Evolutionary conservation across 1,140 invertebrate genomes (phyloP).

Genomic region (Heliconius congener): DNA sequence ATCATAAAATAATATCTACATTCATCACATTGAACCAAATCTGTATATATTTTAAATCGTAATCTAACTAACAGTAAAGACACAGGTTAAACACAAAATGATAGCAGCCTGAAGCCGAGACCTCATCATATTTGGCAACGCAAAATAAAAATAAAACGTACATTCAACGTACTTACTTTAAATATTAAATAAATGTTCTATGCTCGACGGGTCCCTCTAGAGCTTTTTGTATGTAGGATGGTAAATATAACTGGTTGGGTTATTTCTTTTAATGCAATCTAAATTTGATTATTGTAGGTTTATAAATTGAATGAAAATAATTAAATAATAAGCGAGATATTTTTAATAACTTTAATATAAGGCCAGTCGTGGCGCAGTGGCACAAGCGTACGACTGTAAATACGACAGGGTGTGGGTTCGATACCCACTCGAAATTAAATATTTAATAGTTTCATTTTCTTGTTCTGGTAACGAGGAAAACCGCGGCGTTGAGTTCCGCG

Average conservation of each 20-base stretch:
- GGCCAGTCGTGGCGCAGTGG: too few species aligned
- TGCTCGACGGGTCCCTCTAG: background rate
- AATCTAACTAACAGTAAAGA: conserved; percentile 10
- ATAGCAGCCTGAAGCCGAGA: background rate
- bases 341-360: too few species aligned
- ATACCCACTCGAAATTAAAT: too few species aligned
- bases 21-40: background rate
- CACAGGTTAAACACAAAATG: background rate
- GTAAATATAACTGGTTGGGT: background rate
- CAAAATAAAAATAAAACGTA: conserved; percentile 15
- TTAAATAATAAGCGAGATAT: background rate
- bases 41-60: background rate
- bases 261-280: background rate
- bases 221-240: background rate
- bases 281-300: background rate
- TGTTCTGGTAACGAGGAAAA: too few species aligned
- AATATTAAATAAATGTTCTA: conserved; percentile 18
- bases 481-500: too few species aligned
- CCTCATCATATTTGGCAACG: conserved; percentile 17
- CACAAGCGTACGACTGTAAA: too few species aligned
- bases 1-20: too few species aligned
- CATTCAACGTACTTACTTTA: conserved; percentile 1
- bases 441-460: too few species aligned
- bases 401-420: too few species aligned
- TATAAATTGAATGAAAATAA: background rate